Evolutionary conservation across 1,140 invertebrate genomes (phyloP).

Genomic region (Cheumatopsyche charites): DNA sequence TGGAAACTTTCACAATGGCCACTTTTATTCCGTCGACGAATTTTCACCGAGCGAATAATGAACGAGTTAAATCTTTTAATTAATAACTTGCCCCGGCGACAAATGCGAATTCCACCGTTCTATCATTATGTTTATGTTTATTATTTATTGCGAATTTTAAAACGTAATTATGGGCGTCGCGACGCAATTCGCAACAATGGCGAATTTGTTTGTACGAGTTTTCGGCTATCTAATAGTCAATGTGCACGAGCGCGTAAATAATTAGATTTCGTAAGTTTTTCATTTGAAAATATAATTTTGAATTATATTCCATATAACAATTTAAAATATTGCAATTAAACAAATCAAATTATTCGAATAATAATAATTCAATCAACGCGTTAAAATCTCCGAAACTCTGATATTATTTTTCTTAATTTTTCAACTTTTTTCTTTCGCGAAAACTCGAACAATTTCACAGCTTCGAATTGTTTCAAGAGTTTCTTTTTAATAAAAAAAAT

Average conservation of each 20-base stretch:
- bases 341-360: background rate
- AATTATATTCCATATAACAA: background rate
- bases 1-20: conserved; percentile 22
- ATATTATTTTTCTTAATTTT: no score
- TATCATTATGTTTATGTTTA: no score
- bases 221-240: no score
- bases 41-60: conserved; percentile 25
- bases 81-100: conserved; percentile 11
- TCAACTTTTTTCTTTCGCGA: no score
- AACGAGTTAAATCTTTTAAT: conserved; percentile 29
- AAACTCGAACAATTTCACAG: no score
- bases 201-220: no score
- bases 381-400: background rate
- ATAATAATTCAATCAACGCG: background rate
- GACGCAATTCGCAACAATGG: no score
- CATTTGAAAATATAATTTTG: background rate
- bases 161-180: no score
- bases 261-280: no score
- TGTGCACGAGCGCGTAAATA: no score
- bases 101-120: background rate
- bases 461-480: background rate
- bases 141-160: no score
- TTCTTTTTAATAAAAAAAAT: no score
- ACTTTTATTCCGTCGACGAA: conserved; percentile 31
- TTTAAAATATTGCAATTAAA: background rate